These are phyloP conservation scores for Plutomurus gul DNA, from an alignment of 1,140 invertebrate species.

Conservation along the genomic window DNA sequence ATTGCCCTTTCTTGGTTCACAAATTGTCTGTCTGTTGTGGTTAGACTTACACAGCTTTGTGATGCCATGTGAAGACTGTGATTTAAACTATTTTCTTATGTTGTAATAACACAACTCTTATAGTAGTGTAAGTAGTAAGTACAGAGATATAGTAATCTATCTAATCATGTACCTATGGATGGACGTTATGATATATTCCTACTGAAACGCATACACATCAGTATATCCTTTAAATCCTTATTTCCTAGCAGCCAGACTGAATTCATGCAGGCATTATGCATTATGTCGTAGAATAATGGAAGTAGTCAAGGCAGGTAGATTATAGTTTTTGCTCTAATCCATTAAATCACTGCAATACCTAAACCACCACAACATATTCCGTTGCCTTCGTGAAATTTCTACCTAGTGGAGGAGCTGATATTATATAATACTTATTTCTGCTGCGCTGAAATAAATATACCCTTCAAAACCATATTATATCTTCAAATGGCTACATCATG, in stretches of 20 bases:
- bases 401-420: not conserved
- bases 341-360: conserved; percentile 25
- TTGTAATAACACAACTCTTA: too few relatives aligned
- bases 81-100: too few relatives aligned
- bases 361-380: not conserved
- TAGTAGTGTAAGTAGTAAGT: too few relatives aligned
- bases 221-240: too few relatives aligned
- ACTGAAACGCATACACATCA: too few relatives aligned
- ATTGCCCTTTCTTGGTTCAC: conserved; percentile 20
- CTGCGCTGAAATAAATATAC: not conserved
- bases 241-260: too few relatives aligned
- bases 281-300: not conserved
- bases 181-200: too few relatives aligned
- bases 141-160: too few relatives aligned
- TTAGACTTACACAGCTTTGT: not conserved
- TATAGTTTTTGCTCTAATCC: conserved; percentile 19
- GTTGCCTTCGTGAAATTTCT: not conserved
- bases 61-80: not conserved
- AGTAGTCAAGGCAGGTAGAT: not conserved
- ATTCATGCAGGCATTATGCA: not conserved
- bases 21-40: conserved; percentile 26
- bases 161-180: too few relatives aligned
- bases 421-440: not conserved
- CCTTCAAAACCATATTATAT: conserved; percentile 9
- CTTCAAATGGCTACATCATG: not conserved